Conservation (phyloP, 2,888 invertebrate genomes). For the Limnephilus marmoratus region DNA sequence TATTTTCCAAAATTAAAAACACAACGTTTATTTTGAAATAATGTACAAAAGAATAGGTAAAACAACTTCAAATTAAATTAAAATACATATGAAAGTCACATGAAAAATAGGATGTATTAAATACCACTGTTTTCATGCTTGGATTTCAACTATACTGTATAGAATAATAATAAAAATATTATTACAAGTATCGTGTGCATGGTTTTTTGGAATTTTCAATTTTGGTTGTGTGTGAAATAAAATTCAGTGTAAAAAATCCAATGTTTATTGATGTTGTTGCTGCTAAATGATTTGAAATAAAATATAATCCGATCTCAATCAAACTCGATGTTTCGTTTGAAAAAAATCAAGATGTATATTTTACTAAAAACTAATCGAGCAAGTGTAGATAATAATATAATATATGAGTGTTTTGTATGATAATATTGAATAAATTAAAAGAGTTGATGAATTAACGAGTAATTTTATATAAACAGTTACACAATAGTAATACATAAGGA, state of each 20-base stretch:
- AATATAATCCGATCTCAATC: conserved; percentile 5
- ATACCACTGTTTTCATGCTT: conserved; percentile 23
- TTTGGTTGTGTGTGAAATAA: conserved; percentile 49
- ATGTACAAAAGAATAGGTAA: conserved; percentile 27
- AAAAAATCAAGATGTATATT: conserved; percentile 46
- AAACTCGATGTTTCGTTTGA: conserved; percentile 30
- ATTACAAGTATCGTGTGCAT: neutral
- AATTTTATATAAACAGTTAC: conserved; percentile 59
- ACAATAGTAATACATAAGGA: conserved; percentile 61
- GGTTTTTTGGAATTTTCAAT: neutral
- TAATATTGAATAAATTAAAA: conserved; percentile 44
- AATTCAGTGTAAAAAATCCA: conserved; percentile 55
- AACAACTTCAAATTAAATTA: conserved; percentile 20
- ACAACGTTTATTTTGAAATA: conserved; percentile 26
- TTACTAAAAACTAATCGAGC: conserved; percentile 55
- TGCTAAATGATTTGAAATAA: conserved; percentile 17
- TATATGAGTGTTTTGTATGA: neutral
- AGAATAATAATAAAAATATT: neutral
- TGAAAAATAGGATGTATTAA: neutral
- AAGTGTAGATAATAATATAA: conserved; percentile 28
- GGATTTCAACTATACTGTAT: neutral
- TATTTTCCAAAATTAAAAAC: conserved; percentile 22
- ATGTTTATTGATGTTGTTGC: conserved; percentile 47
- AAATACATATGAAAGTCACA: neutral
- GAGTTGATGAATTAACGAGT: conserved; percentile 51